Conservation (phyloP, 1,140 invertebrate genomes). For the Chironomus striatipennis region DNA sequence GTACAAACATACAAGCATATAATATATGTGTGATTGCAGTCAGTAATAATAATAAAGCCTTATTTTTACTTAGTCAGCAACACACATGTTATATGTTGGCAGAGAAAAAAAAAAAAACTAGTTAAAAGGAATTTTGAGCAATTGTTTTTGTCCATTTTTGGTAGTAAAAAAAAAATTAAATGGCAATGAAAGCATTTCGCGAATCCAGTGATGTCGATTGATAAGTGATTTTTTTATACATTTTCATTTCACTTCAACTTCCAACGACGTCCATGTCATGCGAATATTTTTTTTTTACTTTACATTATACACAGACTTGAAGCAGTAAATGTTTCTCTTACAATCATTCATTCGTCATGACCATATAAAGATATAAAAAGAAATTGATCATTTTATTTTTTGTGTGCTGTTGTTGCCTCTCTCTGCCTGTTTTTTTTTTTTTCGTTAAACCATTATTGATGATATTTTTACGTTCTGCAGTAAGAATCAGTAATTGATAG, state of each 20-base stretch:
- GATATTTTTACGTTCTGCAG: too few relatives aligned
- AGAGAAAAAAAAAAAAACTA: neutral
- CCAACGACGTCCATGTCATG: neutral
- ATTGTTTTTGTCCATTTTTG: conserved; percentile 13
- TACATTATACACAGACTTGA: neutral
- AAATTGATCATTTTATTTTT: conserved; percentile 1
- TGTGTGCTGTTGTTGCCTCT: too few relatives aligned
- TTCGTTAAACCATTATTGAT: too few relatives aligned
- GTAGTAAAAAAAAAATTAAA: neutral
- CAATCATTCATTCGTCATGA: conserved; percentile 5
- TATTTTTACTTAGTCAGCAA: neutral
- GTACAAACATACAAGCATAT: neutral
- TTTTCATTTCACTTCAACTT: neutral
- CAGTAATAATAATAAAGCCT: neutral
- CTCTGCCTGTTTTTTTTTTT: too few relatives aligned
- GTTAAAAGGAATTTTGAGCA: conserved; percentile 13
- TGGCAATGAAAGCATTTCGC: conserved; percentile 3
- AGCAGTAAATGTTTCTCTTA: neutral
- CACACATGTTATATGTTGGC: conserved; percentile 1
- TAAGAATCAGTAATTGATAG: too few relatives aligned
- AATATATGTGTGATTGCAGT: neutral
- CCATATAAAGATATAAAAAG: neutral
- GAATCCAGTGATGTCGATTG: neutral
- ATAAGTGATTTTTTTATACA: neutral
- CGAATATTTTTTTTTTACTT: neutral